These are phyloP conservation scores for Galago senegalensis DNA, from an alignment of 2,797 vertebrate species.

Conservation along the genomic window DNA sequence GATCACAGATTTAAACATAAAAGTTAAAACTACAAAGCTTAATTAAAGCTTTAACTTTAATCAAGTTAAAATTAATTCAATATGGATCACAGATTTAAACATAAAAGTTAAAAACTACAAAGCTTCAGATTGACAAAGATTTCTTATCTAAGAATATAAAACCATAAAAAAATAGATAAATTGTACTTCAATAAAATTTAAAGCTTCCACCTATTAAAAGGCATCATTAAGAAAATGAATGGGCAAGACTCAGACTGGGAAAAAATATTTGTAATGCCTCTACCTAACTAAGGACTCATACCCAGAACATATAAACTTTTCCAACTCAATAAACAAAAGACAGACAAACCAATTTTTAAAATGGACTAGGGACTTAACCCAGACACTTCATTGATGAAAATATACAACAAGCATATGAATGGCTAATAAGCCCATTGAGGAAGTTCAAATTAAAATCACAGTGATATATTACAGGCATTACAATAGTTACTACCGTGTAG, in stretches of 20 bases:
- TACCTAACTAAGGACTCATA: neutral
- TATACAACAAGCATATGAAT: neutral
- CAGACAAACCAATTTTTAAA: neutral
- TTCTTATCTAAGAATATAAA: neutral
- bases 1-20: neutral
- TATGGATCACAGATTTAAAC: neutral
- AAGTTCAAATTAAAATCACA: slow-evolving; percentile 40
- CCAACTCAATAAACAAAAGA: neutral
- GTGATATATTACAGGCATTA: neutral
- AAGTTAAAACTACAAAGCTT: neutral
- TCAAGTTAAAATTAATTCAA: neutral
- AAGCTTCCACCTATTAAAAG: neutral
- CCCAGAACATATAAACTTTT: neutral
- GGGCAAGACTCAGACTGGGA: neutral
- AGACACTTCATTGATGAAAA: neutral
- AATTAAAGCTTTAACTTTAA: too few relatives aligned
- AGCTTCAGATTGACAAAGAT: neutral
- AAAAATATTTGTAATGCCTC: neutral
- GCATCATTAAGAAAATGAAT: slow-evolving; percentile 4
- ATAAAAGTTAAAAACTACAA: neutral
- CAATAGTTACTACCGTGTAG: neutral
- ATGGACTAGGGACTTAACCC: neutral
- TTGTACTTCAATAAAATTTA: neutral
- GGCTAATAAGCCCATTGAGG: neutral
- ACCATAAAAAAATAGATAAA: neutral